phyloP scores from a whole-genome alignment of 64 coral and sea anemone species.

The Montipora sp. region DNA sequence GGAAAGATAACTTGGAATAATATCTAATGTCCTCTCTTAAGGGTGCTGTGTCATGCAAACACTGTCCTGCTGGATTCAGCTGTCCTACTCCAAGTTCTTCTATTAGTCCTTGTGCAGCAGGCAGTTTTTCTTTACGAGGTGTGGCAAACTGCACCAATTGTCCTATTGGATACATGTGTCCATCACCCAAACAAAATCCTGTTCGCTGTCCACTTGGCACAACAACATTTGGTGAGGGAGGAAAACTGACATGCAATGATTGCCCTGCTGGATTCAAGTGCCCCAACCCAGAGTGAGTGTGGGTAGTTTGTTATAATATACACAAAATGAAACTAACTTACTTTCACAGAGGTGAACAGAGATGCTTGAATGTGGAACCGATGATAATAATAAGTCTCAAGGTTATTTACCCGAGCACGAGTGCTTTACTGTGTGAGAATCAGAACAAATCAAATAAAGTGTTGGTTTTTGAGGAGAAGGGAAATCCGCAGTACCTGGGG shows the following conservation, averaged over 20 bases:
- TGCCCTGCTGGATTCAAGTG: slow-evolving; percentile 90
- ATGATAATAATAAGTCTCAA: too few relatives aligned
- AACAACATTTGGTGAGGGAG: slow-evolving; percentile 72
- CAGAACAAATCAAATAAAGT: too few relatives aligned
- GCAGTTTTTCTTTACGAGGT: slow-evolving; percentile 78
- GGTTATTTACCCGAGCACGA: too few relatives aligned
- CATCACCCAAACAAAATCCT: slow-evolving; percentile 58
- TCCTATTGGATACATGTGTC: slow-evolving; percentile 93
- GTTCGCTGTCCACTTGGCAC: slow-evolving; percentile 82
- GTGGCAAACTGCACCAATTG: slow-evolving; percentile 88
- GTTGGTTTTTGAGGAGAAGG: too few relatives aligned
- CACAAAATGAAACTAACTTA: too few relatives aligned
- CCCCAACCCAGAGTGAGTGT: slow-evolving; percentile 84
- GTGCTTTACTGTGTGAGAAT: too few relatives aligned
- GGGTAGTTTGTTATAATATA: not conserved
- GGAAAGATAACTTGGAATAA: too few relatives aligned
- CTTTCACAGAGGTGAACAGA: too few relatives aligned
- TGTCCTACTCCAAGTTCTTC: slow-evolving; percentile 75
- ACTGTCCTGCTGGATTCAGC: slow-evolving; percentile 91
- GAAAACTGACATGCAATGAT: slow-evolving; percentile 68
- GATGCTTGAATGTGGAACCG: too few relatives aligned
- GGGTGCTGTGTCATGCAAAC: slow-evolving; percentile 82
- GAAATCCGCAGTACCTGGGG: too few relatives aligned
- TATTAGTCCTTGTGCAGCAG: slow-evolving; percentile 57
- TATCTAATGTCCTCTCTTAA: not conserved